phyloP scores from a whole-genome alignment of 1,140 invertebrate genomes.

The Philotrypesis tridentata region DNA sequence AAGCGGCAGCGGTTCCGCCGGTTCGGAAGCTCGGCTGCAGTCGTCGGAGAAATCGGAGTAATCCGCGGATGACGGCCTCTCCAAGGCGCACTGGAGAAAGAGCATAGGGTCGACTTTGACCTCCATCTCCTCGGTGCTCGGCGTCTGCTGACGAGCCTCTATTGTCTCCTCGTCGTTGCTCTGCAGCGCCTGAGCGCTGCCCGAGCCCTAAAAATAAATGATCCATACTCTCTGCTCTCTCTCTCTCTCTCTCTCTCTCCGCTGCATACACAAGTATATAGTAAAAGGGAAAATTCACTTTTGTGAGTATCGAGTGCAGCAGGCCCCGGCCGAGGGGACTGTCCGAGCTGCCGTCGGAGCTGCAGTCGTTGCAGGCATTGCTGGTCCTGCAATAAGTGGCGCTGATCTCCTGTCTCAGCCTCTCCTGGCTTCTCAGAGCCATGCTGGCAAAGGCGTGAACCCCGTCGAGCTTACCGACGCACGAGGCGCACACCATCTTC shows the following conservation, averaged over 20 bases:
- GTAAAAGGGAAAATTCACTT: constrained; percentile 59
- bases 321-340: constrained; percentile 69
- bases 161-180: constrained; percentile 69
- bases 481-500: constrained; percentile 75
- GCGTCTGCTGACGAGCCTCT: constrained; percentile 42
- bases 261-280: no score
- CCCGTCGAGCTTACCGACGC: constrained; percentile 74
- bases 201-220: constrained; percentile 56
- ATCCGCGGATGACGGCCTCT: constrained; percentile 64
- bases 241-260: no score
- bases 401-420: constrained; percentile 64
- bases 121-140: constrained; percentile 76
- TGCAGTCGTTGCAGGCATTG: not conserved
- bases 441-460: constrained; percentile 76
- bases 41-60: constrained; percentile 59
- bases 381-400: not conserved
- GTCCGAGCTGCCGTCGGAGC: constrained; percentile 49
- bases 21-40: not conserved
- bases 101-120: constrained; percentile 78
- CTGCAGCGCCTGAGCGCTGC: constrained; percentile 41
- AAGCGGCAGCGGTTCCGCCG: not conserved
- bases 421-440: constrained; percentile 75
- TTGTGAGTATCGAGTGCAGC: constrained; percentile 75
- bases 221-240: not conserved
- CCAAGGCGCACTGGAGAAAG: constrained; percentile 73